Evolutionary conservation across 30 jellyfish, hydroid and myxozoan genomes (phyloP), one percentile per base, ranked within the genome.

Genomic region (Aurelia sp.): DNA sequence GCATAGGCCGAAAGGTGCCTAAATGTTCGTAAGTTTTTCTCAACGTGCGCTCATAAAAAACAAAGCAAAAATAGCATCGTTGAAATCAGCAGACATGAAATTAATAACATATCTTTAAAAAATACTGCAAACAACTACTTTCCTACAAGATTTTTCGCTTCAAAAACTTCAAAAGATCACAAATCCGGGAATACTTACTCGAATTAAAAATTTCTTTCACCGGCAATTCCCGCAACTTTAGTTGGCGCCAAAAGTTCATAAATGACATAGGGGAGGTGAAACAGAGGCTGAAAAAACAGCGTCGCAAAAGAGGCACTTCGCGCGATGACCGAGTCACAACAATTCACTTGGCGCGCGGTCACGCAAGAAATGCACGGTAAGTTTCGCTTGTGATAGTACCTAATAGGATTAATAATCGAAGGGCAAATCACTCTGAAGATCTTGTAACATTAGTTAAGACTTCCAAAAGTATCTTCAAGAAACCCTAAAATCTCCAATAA

Each of bases 241-340:
- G 47, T 65, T 65, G 76, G 40, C 76, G 40, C 76, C 76, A 65
- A 18, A 65, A 3, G 30, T 65, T 65, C 76, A 65, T 65, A 65
- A 16, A 22, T 16, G 30, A 22, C 40, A 65, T 2, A 16, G 30
- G 30, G n/a, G 30, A 65, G 35, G 16, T 22, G 30, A 65, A 16
- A 65, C 76, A 65, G 76, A 65, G 76, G 76, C 76, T 65, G 67
- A 16, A 65, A 65, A 13, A 65, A 65, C 76, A 65, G 76, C 76
- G 76, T 52, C 76, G 5, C 76, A 65, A 65, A 31, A 65, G 76
- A 18, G 76, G 30, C 40, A 22, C 76, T 16, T 65, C 27, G 76
- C 50, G 76, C 5, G 47, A 5, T 4, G 47, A 35, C 47, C 5
- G 47, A 35, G 47, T 35, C 47, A 35, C 47, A 35, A 35, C 47